Conservation (phyloP, 2,113 vertebrate species). For the Odontophorus gujanensis region DNA sequence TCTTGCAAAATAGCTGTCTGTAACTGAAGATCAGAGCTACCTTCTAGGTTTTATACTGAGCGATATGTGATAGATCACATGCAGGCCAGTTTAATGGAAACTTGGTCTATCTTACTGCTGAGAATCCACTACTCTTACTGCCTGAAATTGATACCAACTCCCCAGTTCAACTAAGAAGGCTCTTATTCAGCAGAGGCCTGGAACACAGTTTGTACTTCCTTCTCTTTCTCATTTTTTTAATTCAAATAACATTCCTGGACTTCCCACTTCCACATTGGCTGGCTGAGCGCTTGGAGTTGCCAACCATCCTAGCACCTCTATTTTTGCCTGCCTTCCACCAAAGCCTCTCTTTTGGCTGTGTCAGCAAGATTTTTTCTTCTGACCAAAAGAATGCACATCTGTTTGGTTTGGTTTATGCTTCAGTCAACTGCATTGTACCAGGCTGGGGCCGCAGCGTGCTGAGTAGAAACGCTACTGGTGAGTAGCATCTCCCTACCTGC, state of each 20-base stretch:
- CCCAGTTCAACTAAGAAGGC: neutral
- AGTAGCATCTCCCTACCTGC: neutral
- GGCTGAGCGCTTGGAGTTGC: neutral
- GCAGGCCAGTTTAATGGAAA: neutral
- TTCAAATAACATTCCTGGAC: neutral
- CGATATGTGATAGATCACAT: neutral
- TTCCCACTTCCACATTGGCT: neutral
- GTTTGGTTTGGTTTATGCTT: neutral
- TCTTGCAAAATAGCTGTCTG: neutral
- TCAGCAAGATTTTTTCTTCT: neutral
- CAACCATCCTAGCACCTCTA: neutral
- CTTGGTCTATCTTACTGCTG: neutral
- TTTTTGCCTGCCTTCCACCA: neutral
- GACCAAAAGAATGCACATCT: neutral
- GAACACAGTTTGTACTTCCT: neutral
- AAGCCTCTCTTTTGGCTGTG: neutral
- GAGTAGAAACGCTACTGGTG: neutral
- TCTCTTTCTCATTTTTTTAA: neutral
- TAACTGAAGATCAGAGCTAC: neutral
- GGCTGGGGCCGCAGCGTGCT: neutral
- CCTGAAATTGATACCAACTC: neutral
- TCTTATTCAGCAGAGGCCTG: neutral
- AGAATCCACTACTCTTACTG: neutral
- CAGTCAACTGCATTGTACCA: rapidly evolving
- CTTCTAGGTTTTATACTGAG: neutral